Conservation (phyloP, 2,888 invertebrate genomes). For the Hypolimnas misippus region DNA sequence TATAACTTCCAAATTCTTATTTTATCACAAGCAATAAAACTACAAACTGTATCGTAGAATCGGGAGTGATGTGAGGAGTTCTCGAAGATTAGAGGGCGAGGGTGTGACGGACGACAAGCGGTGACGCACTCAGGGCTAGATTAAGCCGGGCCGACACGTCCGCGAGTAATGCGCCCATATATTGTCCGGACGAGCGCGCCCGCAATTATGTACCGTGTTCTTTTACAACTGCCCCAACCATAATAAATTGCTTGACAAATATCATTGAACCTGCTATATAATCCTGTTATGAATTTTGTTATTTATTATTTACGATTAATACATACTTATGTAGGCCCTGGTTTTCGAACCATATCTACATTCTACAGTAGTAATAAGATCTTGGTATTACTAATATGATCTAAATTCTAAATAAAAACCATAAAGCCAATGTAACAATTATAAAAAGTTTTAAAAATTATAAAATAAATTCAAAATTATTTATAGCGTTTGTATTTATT, state of each 20-base stretch:
- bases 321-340: no score
- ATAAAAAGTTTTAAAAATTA: no score
- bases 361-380: no score
- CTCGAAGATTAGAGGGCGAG: conserved; percentile 47
- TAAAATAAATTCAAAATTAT: no score
- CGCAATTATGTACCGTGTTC: conserved; percentile 68
- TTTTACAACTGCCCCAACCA: conserved; percentile 44
- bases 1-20: not conserved
- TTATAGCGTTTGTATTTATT: no score
- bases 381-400: no score
- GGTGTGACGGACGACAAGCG: conserved; percentile 48
- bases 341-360: not conserved
- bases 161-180: conserved; percentile 81
- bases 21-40: conserved; percentile 25
- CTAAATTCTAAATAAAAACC: no score
- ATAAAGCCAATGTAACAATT: no score
- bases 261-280: conserved; percentile 23
- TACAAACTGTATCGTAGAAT: conserved; percentile 16
- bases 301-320: no score
- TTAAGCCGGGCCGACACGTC: conserved; percentile 79
- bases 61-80: conserved; percentile 37
- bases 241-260: conserved; percentile 34
- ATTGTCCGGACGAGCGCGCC: conserved; percentile 74
- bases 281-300: conserved; percentile 1
- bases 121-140: conserved; percentile 79